Percentiles rank a stretch among this genome's conserved stretches.
phyloP scores from a whole-genome alignment of 1,140 invertebrate species.

The Aphis gossypii region DNA sequence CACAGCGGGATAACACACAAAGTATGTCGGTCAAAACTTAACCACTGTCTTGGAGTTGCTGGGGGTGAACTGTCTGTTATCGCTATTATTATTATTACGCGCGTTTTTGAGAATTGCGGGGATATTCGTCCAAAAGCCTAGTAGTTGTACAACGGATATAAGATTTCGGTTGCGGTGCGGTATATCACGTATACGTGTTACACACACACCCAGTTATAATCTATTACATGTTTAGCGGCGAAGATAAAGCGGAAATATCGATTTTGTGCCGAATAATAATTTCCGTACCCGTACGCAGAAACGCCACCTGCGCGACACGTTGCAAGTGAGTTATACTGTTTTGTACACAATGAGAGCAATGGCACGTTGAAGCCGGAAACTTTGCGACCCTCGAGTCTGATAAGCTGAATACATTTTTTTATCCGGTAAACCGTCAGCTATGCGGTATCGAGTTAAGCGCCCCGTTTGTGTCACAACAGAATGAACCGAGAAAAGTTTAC shows the following conservation, averaged over 20 bases:
- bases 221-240: neutral
- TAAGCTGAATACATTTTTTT: constrained; percentile 9
- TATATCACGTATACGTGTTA: neutral
- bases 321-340: neutral
- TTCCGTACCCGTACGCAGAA: neutral
- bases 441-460: neutral
- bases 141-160: neutral
- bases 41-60: neutral
- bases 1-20: neutral
- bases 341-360: neutral
- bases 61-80: neutral
- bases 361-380: neutral
- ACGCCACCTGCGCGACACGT: neutral
- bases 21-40: neutral
- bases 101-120: neutral
- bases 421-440: neutral
- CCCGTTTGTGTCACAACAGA: neutral
- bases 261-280: constrained; percentile 22
- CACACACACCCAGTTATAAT: neutral
- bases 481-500: neutral
- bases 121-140: neutral
- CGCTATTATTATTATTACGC: neutral
- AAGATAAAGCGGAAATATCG: constrained; percentile 1
- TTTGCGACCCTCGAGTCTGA: neutral
- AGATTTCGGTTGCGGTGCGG: neutral